Base-by-base conservation (phyloP, 2,888 invertebrate species). In the Pimpla rufipes region DNA sequence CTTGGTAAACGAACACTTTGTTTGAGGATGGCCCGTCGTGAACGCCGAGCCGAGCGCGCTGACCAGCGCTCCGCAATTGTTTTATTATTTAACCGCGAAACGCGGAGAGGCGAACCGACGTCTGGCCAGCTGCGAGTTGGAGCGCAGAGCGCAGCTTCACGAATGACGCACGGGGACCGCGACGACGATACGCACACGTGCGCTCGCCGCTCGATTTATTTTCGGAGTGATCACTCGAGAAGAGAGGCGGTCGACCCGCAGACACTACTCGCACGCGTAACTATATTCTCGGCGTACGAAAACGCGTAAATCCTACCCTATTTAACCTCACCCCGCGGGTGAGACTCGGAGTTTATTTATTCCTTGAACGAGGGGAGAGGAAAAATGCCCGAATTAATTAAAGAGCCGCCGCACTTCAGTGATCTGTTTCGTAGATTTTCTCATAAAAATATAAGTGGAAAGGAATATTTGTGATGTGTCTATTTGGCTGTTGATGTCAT, bases 151-250 rank as follows among this genome's bases (percentile, higher is more conserved):
- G 55, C 47, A 71, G n/a, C 40, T 50, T 42, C 42, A 47, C 83
- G 71, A 62, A 42, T 83, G 83, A 83, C 83, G 83, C 83, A 83
- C 79, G 83, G 71, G n/a, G 73, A 71, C 47, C 18, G 57, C 75
- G 68, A 76, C 52, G 77, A 77, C 55, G 67, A 74, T 40, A 74
- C 62, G 29, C 75, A 71, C 73, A 68, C 68, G 55, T 80, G 73
- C 29, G n/a, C n/a, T n/a, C n/a, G n/a, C 68, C 40, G 29, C 10
- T 62, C 40, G 77, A 77, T 77, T 79, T 80, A 80, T 83, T 83
- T 83, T 80, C 47, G 62, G 76, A 79, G 40, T 62, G 71, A 73
- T 55, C 73, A 40, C 47, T 68, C 68, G 62, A 74, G 62, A 79
- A 55, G 59, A 57, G 45, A 62, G 55, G 35, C 5, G 67, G 57